These are phyloP conservation scores for Diacarnus erythraeanus DNA, from an alignment of 37 sponge, comb jelly and placozoan genomes.

Conservation along the genomic window DNA sequence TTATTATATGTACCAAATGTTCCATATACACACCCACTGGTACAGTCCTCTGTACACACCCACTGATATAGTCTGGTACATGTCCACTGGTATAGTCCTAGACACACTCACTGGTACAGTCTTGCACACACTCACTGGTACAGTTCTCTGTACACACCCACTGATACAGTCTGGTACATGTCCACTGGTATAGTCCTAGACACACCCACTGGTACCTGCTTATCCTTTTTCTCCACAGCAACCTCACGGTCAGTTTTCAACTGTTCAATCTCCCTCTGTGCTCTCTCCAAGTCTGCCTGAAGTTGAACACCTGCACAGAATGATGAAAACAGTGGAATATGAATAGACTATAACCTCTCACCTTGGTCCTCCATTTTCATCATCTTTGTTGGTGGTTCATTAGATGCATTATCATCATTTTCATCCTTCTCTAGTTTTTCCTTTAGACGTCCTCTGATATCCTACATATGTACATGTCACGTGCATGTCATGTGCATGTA, in stretches of 20 bases:
- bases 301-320: not conserved
- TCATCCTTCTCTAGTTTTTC: not conserved
- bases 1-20: too few species aligned
- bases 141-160: not conserved
- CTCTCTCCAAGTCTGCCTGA: conserved; percentile 25
- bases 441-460: not conserved
- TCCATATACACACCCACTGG: too few species aligned
- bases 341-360: not conserved
- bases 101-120: too few species aligned
- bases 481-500: not conserved
- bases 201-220: conserved; percentile 27
- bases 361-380: not conserved
- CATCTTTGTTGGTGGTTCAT: conserved; percentile 4
- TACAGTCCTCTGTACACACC: too few species aligned
- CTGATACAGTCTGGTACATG: too few species aligned
- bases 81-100: too few species aligned
- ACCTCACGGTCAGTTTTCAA: conserved; percentile 51
- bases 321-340: not conserved
- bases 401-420: not conserved
- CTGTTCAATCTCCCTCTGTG: conserved; percentile 44
- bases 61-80: too few species aligned
- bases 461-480: not conserved
- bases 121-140: not conserved
- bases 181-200: not conserved
- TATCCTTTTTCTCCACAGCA: conserved; percentile 55